Evolutionary conservation across 2,113 vertebrate species (phyloP).

Genomic region (Hydrolagus affinis): DNA sequence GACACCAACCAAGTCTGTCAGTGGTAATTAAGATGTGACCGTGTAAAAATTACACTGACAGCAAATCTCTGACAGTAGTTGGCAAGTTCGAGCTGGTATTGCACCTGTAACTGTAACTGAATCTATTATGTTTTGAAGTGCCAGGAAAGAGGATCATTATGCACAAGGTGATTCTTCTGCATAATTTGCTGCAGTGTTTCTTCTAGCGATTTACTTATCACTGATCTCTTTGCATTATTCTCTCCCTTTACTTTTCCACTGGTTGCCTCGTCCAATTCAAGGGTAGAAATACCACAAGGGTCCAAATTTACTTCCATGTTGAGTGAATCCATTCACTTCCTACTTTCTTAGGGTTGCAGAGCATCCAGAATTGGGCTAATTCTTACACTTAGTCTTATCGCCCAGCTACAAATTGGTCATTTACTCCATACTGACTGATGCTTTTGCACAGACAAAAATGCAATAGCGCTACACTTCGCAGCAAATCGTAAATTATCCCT

Average conservation of each 20-base stretch:
- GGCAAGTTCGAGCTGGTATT: conserved; percentile 10
- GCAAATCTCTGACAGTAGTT: not conserved
- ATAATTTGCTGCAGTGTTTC: not conserved
- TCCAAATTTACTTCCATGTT: no score
- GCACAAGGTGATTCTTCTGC: not conserved
- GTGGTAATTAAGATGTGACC: not conserved
- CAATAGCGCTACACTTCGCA: no score
- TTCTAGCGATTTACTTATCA: no score
- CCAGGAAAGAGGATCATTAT: conserved; percentile 10
- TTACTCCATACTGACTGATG: no score
- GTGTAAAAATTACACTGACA: not conserved
- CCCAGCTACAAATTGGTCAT: no score
- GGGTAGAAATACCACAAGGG: not conserved
- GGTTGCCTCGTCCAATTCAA: not conserved
- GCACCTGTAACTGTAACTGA: not conserved
- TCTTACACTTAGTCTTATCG: no score
- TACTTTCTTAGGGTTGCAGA: no score
- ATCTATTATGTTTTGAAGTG: not conserved
- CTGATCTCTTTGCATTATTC: not conserved
- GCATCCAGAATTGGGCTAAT: no score
- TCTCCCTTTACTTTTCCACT: not conserved
- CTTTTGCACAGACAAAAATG: no score
- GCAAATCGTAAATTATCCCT: no score
- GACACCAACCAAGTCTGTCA: conserved; percentile 18
- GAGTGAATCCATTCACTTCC: no score